Evolutionary conservation across 2,888 invertebrate genomes (phyloP).

Genomic region (Melanophora roralis): DNA sequence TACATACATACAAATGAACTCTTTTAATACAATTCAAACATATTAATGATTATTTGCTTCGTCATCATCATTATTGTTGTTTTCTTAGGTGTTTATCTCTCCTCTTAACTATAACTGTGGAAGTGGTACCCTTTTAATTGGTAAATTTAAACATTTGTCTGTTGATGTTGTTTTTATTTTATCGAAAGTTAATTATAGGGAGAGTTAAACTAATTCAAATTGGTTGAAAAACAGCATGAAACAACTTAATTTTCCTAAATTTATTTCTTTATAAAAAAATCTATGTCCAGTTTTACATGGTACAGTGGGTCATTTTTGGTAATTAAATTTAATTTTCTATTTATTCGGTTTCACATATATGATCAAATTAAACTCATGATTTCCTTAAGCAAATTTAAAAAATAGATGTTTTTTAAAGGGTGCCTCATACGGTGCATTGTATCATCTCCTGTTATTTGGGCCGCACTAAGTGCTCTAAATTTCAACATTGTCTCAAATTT

Average conservation of each 20-base stretch:
- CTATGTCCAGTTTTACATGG: not conserved
- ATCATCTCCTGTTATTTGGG: no score
- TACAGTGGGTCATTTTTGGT: no score
- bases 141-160: slow-evolving; percentile 29
- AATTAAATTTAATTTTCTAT: no score
- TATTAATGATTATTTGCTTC: slow-evolving; percentile 44
- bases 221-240: slow-evolving; percentile 1
- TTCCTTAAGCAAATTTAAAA: no score
- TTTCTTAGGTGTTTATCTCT: not conserved
- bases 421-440: no score
- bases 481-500: no score
- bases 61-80: slow-evolving; percentile 49
- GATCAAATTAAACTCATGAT: no score
- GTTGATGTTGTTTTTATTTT: slow-evolving; percentile 25
- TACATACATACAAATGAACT: no score
- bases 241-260: slow-evolving; percentile 20
- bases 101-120: slow-evolving; percentile 26
- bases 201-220: slow-evolving; percentile 31
- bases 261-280: not conserved
- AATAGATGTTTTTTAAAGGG: no score
- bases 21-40: not conserved
- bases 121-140: slow-evolving; percentile 58
- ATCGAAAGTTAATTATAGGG: slow-evolving; percentile 34
- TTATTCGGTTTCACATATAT: no score
- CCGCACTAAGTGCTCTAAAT: no score